Percentiles rank a stretch among this genome's conserved stretches.
Conservation (phyloP, 2,113 vertebrate species). For the Aegypius monachus region DNA sequence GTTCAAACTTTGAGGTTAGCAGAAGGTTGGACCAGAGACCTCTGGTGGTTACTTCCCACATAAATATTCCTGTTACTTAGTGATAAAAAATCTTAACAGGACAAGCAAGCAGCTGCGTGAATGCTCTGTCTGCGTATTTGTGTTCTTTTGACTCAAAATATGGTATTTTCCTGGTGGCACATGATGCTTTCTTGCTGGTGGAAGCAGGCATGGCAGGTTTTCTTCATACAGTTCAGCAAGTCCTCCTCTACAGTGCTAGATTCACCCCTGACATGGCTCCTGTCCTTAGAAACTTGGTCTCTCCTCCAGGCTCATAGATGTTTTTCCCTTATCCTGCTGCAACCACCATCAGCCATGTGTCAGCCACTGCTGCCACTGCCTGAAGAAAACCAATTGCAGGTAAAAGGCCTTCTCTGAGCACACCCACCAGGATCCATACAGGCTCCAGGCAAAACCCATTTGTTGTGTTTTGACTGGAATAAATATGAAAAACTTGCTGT, state of each 20-base stretch:
- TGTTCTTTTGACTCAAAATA: neutral
- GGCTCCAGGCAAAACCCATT: neutral
- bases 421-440: neutral
- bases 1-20: neutral
- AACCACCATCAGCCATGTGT: accelerated
- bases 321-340: neutral
- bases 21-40: neutral
- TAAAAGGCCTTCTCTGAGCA: neutral
- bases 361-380: neutral
- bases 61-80: neutral
- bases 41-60: neutral
- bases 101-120: neutral
- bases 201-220: neutral
- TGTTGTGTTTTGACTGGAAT: neutral
- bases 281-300: neutral
- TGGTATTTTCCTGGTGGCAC: accelerated
- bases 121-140: neutral
- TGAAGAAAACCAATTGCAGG: neutral
- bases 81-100: neutral
- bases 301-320: neutral
- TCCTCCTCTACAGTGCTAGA: neutral
- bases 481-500: neutral
- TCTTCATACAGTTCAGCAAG: neutral
- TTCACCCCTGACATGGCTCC: neutral
- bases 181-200: neutral